These are phyloP conservation scores for Choristoneura rosaceana DNA, from an alignment of 2,888 invertebrate species.

Conservation along the genomic window DNA sequence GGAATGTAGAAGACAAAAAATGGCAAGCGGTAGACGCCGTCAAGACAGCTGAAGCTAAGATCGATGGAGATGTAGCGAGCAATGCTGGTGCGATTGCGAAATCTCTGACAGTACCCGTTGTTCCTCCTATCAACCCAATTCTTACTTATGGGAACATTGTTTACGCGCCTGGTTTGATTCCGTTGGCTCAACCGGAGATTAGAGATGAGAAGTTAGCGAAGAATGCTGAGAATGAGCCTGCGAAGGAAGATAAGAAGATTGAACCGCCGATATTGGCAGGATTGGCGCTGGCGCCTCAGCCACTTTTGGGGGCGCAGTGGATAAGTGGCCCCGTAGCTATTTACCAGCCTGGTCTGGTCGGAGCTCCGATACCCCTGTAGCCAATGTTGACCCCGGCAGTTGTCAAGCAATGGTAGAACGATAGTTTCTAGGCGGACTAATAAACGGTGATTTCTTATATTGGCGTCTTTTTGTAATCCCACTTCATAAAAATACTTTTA, in stretches of 20 bases:
- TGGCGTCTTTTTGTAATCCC: conserved; percentile 14
- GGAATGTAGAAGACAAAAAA: conserved; percentile 73
- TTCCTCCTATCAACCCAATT: conserved; percentile 33
- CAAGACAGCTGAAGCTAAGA: conserved; percentile 68
- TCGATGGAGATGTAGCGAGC: conserved; percentile 66
- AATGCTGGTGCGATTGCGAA: conserved; percentile 59
- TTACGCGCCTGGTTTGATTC: conserved; percentile 44
- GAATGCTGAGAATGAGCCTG: conserved; percentile 41
- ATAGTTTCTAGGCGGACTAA: conserved; percentile 24
- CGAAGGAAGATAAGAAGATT: conserved; percentile 43
- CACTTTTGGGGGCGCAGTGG: conserved; percentile 43
- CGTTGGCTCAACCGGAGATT: conserved; percentile 45
- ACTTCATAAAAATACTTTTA: background rate
- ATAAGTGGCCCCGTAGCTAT: conserved; percentile 39
- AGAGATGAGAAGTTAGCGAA: conserved; percentile 51
- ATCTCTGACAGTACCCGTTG: conserved; percentile 45
- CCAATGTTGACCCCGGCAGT: conserved; percentile 39
- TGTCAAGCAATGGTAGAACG: conserved; percentile 44
- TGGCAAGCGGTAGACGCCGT: conserved; percentile 74
- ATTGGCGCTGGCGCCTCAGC: background rate
- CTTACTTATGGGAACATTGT: conserved; percentile 42
- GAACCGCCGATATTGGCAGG: conserved; percentile 49
- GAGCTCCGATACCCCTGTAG: conserved; percentile 37
- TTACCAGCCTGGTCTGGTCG: conserved; percentile 45
- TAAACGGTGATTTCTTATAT: conserved; percentile 42